Percentiles rank a stretch among this genome's conserved stretches.
These are phyloP conservation scores for Congeria kusceri DNA, from an alignment of 2,888 invertebrate genomes.

Conservation along the genomic window DNA sequence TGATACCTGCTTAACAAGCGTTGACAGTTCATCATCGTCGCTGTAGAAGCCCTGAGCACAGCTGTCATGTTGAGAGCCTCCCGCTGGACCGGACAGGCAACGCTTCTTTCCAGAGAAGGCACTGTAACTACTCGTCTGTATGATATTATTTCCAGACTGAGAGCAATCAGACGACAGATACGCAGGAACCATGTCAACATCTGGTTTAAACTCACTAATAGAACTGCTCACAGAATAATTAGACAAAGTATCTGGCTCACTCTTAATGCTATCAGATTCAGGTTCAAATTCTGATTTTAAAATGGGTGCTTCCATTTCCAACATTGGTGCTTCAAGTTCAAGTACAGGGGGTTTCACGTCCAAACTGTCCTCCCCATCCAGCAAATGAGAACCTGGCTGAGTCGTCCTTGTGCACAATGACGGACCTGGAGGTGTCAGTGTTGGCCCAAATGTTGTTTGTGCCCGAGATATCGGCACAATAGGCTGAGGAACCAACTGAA, in stretches of 20 bases:
- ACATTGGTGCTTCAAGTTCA: conserved; percentile 59
- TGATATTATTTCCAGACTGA: conserved; percentile 46
- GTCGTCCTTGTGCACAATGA: conserved; percentile 49
- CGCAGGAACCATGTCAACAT: conserved; percentile 35
- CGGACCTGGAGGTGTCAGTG: conserved; percentile 21
- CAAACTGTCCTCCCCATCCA: conserved; percentile 55
- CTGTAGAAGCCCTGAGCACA: neutral
- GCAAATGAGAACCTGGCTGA: conserved; percentile 39
- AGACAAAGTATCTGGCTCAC: conserved; percentile 59
- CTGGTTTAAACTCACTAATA: conserved; percentile 28
- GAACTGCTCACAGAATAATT: conserved; percentile 51
- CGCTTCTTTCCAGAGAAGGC: conserved; percentile 43
- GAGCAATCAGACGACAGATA: conserved; percentile 52
- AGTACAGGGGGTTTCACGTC: conserved; percentile 57
- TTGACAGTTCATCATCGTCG: neutral
- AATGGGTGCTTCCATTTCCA: conserved; percentile 63
- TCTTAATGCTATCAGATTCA: conserved; percentile 47
- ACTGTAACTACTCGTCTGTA: conserved; percentile 70
- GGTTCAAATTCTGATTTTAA: conserved; percentile 53
- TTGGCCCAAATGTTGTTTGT: conserved; percentile 35
- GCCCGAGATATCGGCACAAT: conserved; percentile 73
- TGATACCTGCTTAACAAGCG: too few relatives aligned
- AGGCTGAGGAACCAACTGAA: conserved; percentile 74
- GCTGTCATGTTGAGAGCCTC: conserved; percentile 31
- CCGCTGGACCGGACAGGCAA: conserved; percentile 37